Conservation (phyloP, 2,113 vertebrate species). For the Desmodus rotundus region DNA sequence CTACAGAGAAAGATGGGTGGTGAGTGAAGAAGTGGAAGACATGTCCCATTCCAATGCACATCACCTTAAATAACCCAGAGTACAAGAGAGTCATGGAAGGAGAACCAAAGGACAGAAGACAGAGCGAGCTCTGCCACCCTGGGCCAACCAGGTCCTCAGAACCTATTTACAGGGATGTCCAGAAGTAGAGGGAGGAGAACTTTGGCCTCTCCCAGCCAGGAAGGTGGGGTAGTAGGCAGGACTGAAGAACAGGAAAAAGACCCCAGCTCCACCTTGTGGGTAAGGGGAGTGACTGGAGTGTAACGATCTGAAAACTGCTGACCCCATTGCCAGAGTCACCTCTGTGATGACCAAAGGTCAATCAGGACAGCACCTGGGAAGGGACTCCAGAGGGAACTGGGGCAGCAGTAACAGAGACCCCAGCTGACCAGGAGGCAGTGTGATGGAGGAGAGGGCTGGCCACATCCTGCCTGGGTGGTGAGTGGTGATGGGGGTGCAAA, state of each 20-base stretch:
- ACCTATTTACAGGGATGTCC: constrained; percentile 63
- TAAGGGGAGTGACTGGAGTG: not conserved
- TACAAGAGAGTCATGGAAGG: not conserved
- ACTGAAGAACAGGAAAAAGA: constrained; percentile 6
- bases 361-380: not conserved
- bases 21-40: not conserved
- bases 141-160: constrained; percentile 13
- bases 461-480: fast-evolving
- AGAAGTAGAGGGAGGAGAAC: constrained; percentile 1
- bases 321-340: not conserved
- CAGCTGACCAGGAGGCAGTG: not conserved
- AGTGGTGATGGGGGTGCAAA: not conserved
- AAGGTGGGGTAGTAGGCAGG: not conserved
- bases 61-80: constrained; percentile 65
- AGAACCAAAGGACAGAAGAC: not conserved
- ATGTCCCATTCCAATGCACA: constrained; percentile 53
- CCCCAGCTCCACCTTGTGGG: not conserved
- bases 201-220: not conserved
- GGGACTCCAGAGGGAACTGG: not conserved
- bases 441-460: not conserved
- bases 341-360: not conserved
- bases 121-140: not conserved
- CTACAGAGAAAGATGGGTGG: not conserved
- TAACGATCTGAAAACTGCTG: not conserved
- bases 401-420: not conserved